A percentile compares a stretch with the other conserved stretches of the same genome.
These are phyloP conservation scores for Helicolenus hilgendorfi DNA, from an alignment of 2,797 vertebrate species.

Conservation along the genomic window DNA sequence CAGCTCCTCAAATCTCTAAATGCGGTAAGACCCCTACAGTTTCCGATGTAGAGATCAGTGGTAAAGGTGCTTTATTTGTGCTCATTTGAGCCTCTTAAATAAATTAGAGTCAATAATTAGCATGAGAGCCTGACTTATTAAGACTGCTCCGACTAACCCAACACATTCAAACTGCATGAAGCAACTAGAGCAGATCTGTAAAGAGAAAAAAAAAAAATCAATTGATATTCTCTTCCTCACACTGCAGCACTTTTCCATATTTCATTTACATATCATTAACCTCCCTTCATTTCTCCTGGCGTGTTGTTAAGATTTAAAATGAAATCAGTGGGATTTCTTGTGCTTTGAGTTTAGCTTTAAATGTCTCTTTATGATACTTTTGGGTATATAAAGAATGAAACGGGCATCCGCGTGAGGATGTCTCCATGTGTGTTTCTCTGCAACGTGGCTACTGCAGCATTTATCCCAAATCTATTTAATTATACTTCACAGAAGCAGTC, in stretches of 20 bases:
- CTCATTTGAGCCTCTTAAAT: slow-evolving; percentile 70
- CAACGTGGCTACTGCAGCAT: slow-evolving; percentile 13
- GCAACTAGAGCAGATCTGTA: slow-evolving; percentile 59
- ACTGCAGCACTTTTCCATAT: slow-evolving; percentile 80
- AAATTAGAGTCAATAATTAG: slow-evolving; percentile 70
- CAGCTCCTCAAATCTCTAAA: slow-evolving; percentile 51
- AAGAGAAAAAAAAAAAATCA: slow-evolving; percentile 40
- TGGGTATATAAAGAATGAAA: slow-evolving; percentile 44
- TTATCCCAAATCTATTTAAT: slow-evolving; percentile 63
- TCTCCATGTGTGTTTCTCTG: slow-evolving; percentile 18
- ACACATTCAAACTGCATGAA: slow-evolving; percentile 54
- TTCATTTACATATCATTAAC: slow-evolving; percentile 88
- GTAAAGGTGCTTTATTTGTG: slow-evolving; percentile 66
- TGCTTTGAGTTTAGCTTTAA: slow-evolving; percentile 63
- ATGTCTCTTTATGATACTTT: slow-evolving; percentile 45
- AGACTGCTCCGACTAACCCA: slow-evolving; percentile 36
- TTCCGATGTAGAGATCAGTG: slow-evolving; percentile 46
- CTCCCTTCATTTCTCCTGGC: slow-evolving; percentile 78
- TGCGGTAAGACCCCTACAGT: slow-evolving; percentile 50
- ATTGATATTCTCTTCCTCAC: slow-evolving; percentile 78
- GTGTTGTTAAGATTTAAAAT: slow-evolving; percentile 73
- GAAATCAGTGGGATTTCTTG: slow-evolving; percentile 69
- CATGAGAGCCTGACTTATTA: slow-evolving; percentile 66
- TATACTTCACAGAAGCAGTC: slow-evolving; percentile 45
- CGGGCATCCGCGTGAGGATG: slow-evolving; percentile 26